Conservation (phyloP, 2,113 vertebrate genomes). For the Chaetorhynchus papuensis region DNA sequence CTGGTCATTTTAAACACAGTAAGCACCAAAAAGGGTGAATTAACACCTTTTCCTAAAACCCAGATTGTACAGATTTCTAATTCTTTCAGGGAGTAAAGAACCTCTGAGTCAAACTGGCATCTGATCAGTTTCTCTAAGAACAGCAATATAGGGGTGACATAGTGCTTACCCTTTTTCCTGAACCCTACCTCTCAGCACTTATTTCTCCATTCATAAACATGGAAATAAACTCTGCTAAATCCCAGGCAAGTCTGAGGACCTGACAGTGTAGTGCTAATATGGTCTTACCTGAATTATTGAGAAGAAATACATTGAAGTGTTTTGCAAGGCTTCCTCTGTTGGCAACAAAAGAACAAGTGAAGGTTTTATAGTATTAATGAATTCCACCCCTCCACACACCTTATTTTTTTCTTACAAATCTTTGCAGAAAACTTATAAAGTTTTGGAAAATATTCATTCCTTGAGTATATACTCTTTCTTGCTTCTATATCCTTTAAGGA, state of each 20-base stretch:
- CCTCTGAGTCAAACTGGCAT: background rate
- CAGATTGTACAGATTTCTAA: background rate
- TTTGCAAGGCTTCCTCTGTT: background rate
- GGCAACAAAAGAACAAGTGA: background rate
- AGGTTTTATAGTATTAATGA: background rate
- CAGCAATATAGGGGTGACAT: background rate
- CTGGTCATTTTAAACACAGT: background rate
- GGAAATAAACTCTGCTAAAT: background rate
- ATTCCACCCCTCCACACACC: accelerated
- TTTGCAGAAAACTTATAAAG: background rate
- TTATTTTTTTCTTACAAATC: background rate
- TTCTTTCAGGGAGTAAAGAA: background rate
- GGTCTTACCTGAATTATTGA: background rate
- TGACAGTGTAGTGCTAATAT: background rate
- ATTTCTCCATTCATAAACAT: background rate
- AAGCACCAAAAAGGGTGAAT: background rate
- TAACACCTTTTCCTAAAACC: background rate
- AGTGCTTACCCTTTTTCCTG: background rate
- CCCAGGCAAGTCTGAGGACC: background rate
- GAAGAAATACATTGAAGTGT: background rate
- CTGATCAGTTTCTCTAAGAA: background rate
- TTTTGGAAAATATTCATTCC: background rate
- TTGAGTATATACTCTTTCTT: background rate
- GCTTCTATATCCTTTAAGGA: background rate
- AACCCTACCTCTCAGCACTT: background rate